phyloP scores from a whole-genome alignment of 1,140 invertebrate species.

The Cydia strobilella region DNA sequence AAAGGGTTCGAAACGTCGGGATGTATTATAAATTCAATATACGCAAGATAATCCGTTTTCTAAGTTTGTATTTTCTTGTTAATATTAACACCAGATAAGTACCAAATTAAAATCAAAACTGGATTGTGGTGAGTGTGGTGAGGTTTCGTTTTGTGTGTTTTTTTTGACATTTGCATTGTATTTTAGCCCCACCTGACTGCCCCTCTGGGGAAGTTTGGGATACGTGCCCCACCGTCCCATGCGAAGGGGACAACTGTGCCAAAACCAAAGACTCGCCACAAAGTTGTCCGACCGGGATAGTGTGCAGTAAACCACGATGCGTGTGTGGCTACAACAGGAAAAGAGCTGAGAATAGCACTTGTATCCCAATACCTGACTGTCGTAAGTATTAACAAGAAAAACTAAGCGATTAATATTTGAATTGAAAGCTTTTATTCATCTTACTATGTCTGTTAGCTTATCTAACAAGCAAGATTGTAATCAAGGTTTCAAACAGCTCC shows the following conservation, averaged over 20 bases:
- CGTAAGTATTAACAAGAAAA: constrained; percentile 35
- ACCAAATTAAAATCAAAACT: too few species aligned
- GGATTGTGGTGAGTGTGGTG: too few species aligned
- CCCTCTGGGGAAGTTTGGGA: constrained; percentile 15
- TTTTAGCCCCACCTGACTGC: constrained; percentile 25
- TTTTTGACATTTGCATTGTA: not conserved
- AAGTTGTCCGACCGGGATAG: constrained; percentile 27
- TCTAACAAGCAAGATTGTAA: too few species aligned
- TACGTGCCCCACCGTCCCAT: constrained; percentile 30
- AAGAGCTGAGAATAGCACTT: constrained; percentile 34
- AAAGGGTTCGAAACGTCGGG: too few species aligned
- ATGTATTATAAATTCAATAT: too few species aligned
- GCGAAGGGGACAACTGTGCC: constrained; percentile 36
- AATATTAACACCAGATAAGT: too few species aligned
- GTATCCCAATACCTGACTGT: constrained; percentile 33
- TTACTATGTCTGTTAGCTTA: not conserved
- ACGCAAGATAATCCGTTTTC: too few species aligned
- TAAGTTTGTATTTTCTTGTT: too few species aligned
- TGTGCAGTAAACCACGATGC: constrained; percentile 20
- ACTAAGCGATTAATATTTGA: not conserved
- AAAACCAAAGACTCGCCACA: constrained; percentile 21
- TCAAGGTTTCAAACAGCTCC: too few species aligned
- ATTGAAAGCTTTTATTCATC: not conserved
- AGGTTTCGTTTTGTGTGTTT: too few species aligned
- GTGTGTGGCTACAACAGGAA: constrained; percentile 25